phyloP scores from a whole-genome alignment of 2,888 invertebrate species.

The Amblyteles armatorius region DNA sequence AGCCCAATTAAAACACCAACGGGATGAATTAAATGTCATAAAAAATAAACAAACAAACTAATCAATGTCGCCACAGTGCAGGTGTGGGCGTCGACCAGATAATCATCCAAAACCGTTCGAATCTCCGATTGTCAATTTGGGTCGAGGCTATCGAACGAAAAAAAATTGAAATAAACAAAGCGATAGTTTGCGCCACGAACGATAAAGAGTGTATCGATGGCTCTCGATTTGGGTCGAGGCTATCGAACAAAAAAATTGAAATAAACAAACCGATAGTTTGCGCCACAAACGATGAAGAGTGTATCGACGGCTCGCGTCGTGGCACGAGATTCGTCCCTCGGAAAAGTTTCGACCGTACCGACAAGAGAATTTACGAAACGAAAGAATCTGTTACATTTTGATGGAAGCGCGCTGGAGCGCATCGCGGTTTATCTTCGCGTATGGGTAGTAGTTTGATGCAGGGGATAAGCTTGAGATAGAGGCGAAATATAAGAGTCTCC shows the following conservation, averaged over 20 bases:
- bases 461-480: constrained; percentile 52
- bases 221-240: not conserved
- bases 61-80: not conserved
- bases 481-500: constrained; percentile 29
- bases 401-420: constrained; percentile 1
- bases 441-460: constrained; percentile 22
- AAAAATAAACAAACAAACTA: not conserved
- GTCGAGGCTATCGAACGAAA: not conserved
- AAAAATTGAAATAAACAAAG: not conserved
- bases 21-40: not conserved
- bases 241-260: not conserved
- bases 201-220: not conserved
- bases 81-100: not conserved
- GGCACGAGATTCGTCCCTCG: not conserved
- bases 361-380: constrained; percentile 38
- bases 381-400: constrained; percentile 45
- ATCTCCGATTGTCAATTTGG: not conserved
- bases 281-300: not conserved
- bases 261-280: not conserved
- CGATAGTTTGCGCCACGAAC: not conserved
- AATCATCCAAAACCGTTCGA: not conserved
- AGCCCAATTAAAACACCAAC: not conserved
- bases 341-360: constrained; percentile 28
- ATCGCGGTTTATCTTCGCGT: constrained; percentile 45
- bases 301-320: not conserved